phyloP scores from a whole-genome alignment of 2,888 invertebrate genomes.

The Leptogaster cylindrica region DNA sequence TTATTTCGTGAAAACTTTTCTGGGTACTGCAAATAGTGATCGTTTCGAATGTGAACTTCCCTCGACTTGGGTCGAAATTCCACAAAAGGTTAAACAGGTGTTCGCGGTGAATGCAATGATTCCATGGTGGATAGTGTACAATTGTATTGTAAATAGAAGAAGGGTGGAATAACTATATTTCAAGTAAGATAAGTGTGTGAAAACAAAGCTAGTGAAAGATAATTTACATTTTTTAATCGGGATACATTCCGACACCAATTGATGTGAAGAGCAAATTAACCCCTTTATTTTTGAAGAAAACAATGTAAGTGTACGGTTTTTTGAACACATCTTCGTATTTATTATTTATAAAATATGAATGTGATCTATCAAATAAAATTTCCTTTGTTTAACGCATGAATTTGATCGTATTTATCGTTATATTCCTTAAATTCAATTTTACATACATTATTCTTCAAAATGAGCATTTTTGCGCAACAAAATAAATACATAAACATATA shows the following conservation, averaged over 20 bases:
- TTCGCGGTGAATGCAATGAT: neutral
- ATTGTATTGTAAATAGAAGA: neutral
- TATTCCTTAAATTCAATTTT: conserved; percentile 20
- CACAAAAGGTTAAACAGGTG: too few species aligned
- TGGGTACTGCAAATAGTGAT: too few species aligned
- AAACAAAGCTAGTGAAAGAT: neutral
- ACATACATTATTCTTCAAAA: conserved; percentile 3
- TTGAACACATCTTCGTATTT: neutral
- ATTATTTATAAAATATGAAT: conserved; percentile 18
- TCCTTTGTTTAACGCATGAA: too few species aligned
- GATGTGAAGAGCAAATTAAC: neutral
- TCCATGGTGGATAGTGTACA: neutral
- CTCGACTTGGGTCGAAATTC: too few species aligned
- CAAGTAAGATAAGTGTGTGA: neutral
- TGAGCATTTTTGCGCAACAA: conserved; percentile 30
- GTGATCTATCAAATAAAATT: neutral
- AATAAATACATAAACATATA: too few species aligned
- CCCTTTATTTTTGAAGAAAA: neutral
- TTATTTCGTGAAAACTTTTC: too few species aligned
- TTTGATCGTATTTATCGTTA: neutral
- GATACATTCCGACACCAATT: neutral
- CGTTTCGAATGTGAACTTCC: too few species aligned
- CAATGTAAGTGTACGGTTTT: conserved; percentile 16
- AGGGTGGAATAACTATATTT: neutral
- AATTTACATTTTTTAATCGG: neutral